A percentile compares a stretch with the other conserved stretches of the same genome.
These are phyloP conservation scores for Esox masquinongy DNA, from an alignment of 2,797 vertebrate species.

Conservation along the genomic window DNA sequence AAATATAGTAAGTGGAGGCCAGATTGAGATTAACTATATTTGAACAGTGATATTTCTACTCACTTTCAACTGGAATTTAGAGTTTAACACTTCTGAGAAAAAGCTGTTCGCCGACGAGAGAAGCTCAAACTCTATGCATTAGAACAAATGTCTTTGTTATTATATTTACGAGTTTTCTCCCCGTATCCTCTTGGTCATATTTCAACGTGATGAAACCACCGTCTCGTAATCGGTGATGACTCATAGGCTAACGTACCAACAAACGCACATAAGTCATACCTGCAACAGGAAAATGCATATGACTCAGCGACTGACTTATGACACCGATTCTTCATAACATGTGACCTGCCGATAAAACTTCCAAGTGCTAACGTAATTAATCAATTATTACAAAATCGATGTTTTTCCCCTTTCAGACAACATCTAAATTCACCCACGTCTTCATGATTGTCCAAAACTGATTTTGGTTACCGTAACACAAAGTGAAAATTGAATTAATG, in stretches of 20 bases:
- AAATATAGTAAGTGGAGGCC: not conserved
- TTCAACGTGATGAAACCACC: not conserved
- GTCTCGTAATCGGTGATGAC: slow-evolving; percentile 41
- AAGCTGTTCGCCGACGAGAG: not conserved
- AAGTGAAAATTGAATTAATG: slow-evolving; percentile 55
- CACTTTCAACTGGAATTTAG: not conserved
- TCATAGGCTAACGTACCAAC: slow-evolving; percentile 27
- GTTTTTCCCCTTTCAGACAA: slow-evolving; percentile 28
- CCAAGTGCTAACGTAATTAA: not conserved
- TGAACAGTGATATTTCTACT: not conserved
- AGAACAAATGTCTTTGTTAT: not conserved
- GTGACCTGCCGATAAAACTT: not conserved
- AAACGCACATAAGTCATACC: slow-evolving; percentile 36
- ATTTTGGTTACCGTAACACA: slow-evolving; percentile 44
- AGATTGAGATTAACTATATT: not conserved
- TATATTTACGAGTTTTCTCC: not conserved
- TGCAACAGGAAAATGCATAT: slow-evolving; percentile 24
- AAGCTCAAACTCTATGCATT: slow-evolving; percentile 19
- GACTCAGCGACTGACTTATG: slow-evolving; percentile 45
- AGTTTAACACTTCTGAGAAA: not conserved
- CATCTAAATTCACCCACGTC: slow-evolving; percentile 21
- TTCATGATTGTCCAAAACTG: slow-evolving; percentile 58
- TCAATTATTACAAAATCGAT: slow-evolving; percentile 45
- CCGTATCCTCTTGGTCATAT: not conserved
- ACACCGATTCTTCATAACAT: slow-evolving; percentile 41